Base-by-base conservation (phyloP, 2,797 vertebrate species). In the Mus spretus region DNA sequence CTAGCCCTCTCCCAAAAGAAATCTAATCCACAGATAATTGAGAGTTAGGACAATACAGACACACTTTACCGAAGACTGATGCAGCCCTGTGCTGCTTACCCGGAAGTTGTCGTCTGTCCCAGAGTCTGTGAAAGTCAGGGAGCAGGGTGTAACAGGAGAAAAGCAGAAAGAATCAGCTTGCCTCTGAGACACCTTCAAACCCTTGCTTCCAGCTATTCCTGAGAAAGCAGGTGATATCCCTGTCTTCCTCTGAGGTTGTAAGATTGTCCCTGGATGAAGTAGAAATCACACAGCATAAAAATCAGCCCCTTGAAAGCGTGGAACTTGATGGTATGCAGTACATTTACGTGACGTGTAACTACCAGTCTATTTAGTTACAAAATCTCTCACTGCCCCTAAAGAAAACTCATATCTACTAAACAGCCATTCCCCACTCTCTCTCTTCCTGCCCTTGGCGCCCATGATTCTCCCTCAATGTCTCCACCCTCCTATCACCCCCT, bases 211-310 rank as follows among this genome's bases (percentile, higher is more conserved):
- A 22, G 67, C 53, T 86, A 3, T 67, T 95, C 65, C 70, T 86
- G 70, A 93, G 83, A n/a, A 67, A 67, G 22, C 4, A 13, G 26
- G 26, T n/a, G 37, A 1, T 0, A 5, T 8, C 6, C 67, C 37
- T 77, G 44, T 31, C 80, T 61, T 91, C 70, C 77, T 65, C 28
- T 37, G 26, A 91, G 74, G 34, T 44, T 84, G 22, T 37, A 26
- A 28, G 59, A 94, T 50, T 63, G 50, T 63, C 82, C 72, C 57
- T 70, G 15, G 37, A 82, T 3, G 15, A 81, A 12, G 50, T 19
- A 57, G 91, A 72, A 96, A 34, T 70, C 79, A 77, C 24, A 50
- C 9, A 53, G 44, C 44, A 81, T 14, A 93, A 95, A 81, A 94
- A 70, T 50, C 55, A 67, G 22, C 63, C 50, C 31, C 72, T 15